Percentiles rank a stretch among this genome's conserved stretches.
These are phyloP conservation scores for Brachyopa scutellaris DNA, from an alignment of 2,888 invertebrate genomes.

Conservation along the genomic window DNA sequence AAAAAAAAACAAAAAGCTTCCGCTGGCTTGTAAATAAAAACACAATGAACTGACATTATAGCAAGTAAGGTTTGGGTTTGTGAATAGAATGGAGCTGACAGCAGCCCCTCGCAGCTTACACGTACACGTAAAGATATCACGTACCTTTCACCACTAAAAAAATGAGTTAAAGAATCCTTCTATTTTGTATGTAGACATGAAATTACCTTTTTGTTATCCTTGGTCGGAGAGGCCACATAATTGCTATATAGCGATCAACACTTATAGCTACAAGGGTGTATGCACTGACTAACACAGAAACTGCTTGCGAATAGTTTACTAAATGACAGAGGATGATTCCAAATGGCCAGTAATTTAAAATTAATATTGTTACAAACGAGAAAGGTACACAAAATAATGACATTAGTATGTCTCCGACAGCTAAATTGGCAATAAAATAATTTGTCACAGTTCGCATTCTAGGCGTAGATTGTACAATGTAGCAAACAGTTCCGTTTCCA, in stretches of 20 bases:
- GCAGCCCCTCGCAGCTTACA: too few species aligned
- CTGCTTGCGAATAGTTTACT: conserved; percentile 91
- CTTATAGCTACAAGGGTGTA: conserved; percentile 96
- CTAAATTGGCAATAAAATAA: conserved; percentile 94
- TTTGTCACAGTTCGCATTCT: conserved; percentile 96
- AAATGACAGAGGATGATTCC: conserved; percentile 90
- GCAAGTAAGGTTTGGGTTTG: too few species aligned
- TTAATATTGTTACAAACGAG: conserved; percentile 90
- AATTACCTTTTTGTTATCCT: conserved; percentile 87
- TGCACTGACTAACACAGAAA: conserved; percentile 92
- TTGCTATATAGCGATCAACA: conserved; percentile 94
- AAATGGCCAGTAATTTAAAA: conserved; percentile 94
- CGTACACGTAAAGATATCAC: too few species aligned
- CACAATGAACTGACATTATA: too few species aligned
- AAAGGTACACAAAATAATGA: conserved; percentile 95
- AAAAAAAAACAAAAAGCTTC: too few species aligned
- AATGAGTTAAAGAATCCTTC: too few species aligned
- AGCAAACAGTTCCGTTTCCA: conserved; percentile 92
- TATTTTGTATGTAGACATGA: too few species aligned
- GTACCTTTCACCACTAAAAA: too few species aligned
- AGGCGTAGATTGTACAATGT: conserved; percentile 91
- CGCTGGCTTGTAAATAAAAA: too few species aligned
- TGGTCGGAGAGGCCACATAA: conserved; percentile 93
- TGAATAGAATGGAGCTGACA: too few species aligned
- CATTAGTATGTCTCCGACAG: conserved; percentile 94